Base-by-base conservation (phyloP, 1,140 invertebrate genomes). In the Lordiphosa clarofinis region DNA sequence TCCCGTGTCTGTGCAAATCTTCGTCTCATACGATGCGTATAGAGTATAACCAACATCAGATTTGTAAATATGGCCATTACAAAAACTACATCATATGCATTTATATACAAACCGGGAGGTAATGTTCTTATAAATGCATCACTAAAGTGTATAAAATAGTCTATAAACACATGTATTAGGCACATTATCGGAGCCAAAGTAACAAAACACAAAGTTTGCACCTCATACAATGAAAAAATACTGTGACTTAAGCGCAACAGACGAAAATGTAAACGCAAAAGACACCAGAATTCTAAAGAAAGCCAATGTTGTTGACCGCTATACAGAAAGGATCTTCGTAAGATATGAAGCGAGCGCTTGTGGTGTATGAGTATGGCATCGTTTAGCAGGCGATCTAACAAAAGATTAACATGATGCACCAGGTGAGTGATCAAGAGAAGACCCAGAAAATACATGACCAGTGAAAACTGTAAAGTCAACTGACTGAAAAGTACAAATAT, bases 121-220 rank as follows among this genome's bases (percentile, higher is more conserved):
- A 46, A 52, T 9, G n/a, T 62, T 10, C 56, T 52, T 7, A 55
- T 19, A 0, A 75, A 73, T 31, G 70, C 76, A 13, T 42, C 39
- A 47, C 78, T 84, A 42, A 62, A 69, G 5, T 39, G 21, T 35
- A 76, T 59, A 15, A 73, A 82, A 47, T 82, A 82, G 0, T 35
- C 31, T 43, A 84, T 47, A 31, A 82, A 82, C 6, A 40, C n/a
- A 4, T 82, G 73, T 0, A 70, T 12, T n/a, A 66, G 37, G 7
- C 50, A 62, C 52, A 76, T 73, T 9, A 58, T 10, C 37, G 73
- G 44, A 5, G 33, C 73, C 10, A 59, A 55, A 0, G 28, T 9
- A 35, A 78, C 33, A 15, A 76, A 82, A n/a, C 59, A 56, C 0
- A 84, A 31, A 4, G 68, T 38, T 47, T 82, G 78, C 0, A 60